Conservation (phyloP, 2,113 vertebrate species). For the Forbesichthys agassizii region DNA sequence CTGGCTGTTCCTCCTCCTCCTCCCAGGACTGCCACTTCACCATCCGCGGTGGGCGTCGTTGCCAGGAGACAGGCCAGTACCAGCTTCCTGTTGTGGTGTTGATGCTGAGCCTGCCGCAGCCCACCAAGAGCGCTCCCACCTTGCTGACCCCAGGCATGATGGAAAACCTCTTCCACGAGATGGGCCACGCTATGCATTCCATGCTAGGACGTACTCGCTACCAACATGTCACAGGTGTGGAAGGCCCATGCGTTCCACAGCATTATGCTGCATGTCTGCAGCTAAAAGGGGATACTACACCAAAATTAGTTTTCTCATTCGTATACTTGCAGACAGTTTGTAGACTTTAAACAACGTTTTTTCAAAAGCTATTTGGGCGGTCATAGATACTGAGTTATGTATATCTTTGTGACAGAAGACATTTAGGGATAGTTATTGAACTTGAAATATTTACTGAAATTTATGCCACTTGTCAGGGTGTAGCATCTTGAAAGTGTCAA, state of each 20-base stretch:
- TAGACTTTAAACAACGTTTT: too few species aligned
- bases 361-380: too few species aligned
- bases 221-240: slow-evolving; percentile 92
- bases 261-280: not conserved
- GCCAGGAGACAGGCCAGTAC: slow-evolving; percentile 83
- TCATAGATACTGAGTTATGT: too few species aligned
- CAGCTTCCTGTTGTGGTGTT: slow-evolving; percentile 95
- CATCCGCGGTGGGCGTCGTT: slow-evolving; percentile 89
- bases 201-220: slow-evolving; percentile 96
- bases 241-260: not conserved
- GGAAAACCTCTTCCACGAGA: slow-evolving; percentile 99
- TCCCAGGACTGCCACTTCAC: slow-evolving; percentile 96
- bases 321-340: too few species aligned
- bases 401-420: slow-evolving; percentile 9
- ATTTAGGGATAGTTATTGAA: slow-evolving; percentile 17
- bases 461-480: slow-evolving; percentile 13
- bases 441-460: slow-evolving; percentile 11
- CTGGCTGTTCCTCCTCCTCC: not conserved
- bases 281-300: too few species aligned
- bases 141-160: slow-evolving; percentile 93
- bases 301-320: too few species aligned
- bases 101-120: slow-evolving; percentile 90
- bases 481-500: slow-evolving; percentile 15
- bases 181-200: slow-evolving; percentile 99
- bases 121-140: slow-evolving; percentile 77